Percentiles rank a stretch among this genome's conserved stretches.
Conservation (phyloP, 2,113 vertebrate species). For the Ellobius talpinus region DNA sequence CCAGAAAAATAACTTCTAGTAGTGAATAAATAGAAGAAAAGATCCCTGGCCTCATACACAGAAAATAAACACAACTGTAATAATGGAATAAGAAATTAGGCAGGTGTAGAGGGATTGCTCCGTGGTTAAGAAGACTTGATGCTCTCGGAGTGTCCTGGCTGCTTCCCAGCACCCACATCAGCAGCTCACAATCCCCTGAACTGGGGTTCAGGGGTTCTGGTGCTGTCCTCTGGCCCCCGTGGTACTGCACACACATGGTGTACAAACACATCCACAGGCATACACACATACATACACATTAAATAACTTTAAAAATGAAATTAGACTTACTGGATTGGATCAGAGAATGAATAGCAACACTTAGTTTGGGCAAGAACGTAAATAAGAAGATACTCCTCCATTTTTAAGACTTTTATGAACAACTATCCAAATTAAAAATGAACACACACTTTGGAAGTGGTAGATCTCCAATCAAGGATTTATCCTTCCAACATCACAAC, state of each 20-base stretch:
- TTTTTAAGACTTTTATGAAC: neutral
- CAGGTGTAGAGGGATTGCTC: neutral
- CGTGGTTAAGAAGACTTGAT: neutral
- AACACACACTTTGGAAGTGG: neutral
- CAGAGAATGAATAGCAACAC: neutral
- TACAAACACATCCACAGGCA: neutral
- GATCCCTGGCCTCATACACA: neutral
- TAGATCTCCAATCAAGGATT: neutral
- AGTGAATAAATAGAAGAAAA: neutral
- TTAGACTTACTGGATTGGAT: neutral
- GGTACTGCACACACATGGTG: neutral
- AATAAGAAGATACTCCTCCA: neutral
- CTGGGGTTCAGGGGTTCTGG: neutral
- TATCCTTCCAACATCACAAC: neutral
- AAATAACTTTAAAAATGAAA: neutral
- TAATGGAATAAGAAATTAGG: neutral
- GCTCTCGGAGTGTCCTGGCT: neutral
- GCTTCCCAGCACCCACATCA: neutral
- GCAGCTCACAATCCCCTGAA: neutral
- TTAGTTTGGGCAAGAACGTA: neutral
- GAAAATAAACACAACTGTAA: neutral
- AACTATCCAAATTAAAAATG: slow-evolving; percentile 22
- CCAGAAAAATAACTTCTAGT: neutral
- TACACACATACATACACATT: neutral
- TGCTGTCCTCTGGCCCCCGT: neutral